Evolutionary conservation across 2,113 vertebrate species (phyloP).

Genomic region (Stegastes partitus): DNA sequence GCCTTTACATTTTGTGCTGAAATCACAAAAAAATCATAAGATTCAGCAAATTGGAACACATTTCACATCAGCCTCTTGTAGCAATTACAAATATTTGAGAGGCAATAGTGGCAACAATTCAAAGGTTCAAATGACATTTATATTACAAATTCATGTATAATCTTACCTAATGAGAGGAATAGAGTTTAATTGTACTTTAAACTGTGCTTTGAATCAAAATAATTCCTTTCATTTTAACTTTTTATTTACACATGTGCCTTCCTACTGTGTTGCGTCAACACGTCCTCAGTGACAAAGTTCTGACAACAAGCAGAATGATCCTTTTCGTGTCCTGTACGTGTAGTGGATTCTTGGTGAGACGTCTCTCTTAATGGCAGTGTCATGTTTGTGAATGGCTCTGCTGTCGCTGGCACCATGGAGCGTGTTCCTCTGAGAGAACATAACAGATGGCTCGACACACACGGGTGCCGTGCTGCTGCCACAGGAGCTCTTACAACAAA

Average conservation of each 20-base stretch:
- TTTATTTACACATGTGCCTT: fast-evolving
- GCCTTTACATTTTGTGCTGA: neutral
- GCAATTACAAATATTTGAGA: neutral
- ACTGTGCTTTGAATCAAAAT: neutral
- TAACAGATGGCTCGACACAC: constrained; percentile 84
- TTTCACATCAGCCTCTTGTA: neutral
- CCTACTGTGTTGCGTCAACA: neutral
- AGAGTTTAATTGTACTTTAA: neutral
- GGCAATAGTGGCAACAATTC: neutral
- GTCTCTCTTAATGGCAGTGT: constrained; percentile 50
- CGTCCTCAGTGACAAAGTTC: neutral
- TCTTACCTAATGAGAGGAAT: no score
- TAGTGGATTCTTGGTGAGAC: constrained; percentile 18
- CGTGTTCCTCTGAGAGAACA: constrained; percentile 81
- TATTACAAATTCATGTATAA: no score
- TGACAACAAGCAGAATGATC: neutral
- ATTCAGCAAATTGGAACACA: neutral
- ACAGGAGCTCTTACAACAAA: constrained; percentile 72
- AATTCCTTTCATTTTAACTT: neutral
- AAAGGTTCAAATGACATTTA: neutral
- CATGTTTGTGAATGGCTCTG: constrained; percentile 77
- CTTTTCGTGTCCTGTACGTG: constrained; percentile 13
- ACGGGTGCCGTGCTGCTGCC: constrained; percentile 77
- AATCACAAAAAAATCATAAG: neutral
- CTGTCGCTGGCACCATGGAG: constrained; percentile 61